Percentiles rank a stretch among this genome's conserved stretches.
Conservation (phyloP, 2,113 vertebrate genomes). For the Perca fluviatilis region DNA sequence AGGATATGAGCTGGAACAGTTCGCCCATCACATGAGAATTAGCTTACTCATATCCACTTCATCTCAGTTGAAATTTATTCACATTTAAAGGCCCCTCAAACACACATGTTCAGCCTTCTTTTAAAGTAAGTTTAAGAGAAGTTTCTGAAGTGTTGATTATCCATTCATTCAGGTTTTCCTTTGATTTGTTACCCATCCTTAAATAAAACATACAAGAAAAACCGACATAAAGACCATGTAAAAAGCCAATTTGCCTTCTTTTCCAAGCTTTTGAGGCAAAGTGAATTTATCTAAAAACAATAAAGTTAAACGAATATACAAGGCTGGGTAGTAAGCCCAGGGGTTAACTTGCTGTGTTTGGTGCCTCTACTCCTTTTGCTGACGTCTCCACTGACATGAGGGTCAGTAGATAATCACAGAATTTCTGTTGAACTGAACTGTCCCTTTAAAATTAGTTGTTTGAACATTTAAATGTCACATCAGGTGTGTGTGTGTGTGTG, state of each 20-base stretch:
- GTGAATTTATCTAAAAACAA: background rate
- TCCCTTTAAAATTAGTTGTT: constrained; percentile 28
- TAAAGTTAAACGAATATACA: background rate
- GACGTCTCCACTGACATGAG: constrained; percentile 2
- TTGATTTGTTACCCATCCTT: background rate
- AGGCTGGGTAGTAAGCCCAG: background rate
- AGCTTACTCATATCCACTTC: background rate
- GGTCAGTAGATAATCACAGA: background rate
- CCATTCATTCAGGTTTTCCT: background rate
- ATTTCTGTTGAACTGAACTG: constrained; percentile 9
- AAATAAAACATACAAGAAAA: background rate
- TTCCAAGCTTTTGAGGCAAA: background rate
- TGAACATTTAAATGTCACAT: constrained; percentile 61
- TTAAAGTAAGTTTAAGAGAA: background rate
- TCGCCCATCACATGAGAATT: background rate
- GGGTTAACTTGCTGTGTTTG: background rate
- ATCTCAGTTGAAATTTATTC: background rate
- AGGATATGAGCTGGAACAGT: background rate
- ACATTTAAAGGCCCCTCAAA: background rate
- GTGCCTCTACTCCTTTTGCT: background rate
- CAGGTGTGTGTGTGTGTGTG: background rate
- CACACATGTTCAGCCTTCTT: background rate
- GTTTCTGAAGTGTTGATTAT: background rate
- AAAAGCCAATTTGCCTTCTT: background rate
- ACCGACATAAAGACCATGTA: background rate